Conservation (phyloP, 2,888 invertebrate genomes). For the Sarcophaga subvicina region DNA sequence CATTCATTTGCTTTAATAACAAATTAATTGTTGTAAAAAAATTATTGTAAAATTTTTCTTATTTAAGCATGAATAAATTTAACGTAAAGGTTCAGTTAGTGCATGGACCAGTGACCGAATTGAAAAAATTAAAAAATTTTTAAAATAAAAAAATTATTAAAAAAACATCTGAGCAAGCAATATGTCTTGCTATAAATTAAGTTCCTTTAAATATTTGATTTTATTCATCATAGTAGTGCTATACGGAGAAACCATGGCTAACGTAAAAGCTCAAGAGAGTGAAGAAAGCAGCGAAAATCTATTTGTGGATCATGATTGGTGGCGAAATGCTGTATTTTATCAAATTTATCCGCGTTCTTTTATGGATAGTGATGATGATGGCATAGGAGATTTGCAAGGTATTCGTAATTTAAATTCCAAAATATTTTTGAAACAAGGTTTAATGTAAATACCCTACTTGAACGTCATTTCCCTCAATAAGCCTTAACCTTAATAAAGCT, state of each 20-base stretch:
- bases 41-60: conserved; percentile 35
- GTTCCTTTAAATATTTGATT: conserved; percentile 26
- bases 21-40: conserved; percentile 29
- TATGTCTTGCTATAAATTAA: conserved; percentile 45
- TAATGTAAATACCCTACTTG: no score
- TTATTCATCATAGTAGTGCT: conserved; percentile 47
- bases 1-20: conserved; percentile 27
- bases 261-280: conserved; percentile 8
- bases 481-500: no score
- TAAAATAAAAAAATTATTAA: neutral
- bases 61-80: conserved; percentile 62
- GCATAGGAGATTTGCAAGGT: conserved; percentile 85
- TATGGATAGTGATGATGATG: conserved; percentile 90
- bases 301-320: conserved; percentile 84
- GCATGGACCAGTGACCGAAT: conserved; percentile 14
- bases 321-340: conserved; percentile 89
- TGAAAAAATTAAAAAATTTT: conserved; percentile 23
- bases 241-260: conserved; percentile 36
- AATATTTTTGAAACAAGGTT: no score
- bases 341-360: conserved; percentile 92
- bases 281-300: conserved; percentile 73
- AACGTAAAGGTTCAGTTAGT: conserved; percentile 52
- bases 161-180: conserved; percentile 30
- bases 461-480: no score
- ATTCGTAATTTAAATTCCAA: neutral